Conservation (phyloP, 2,888 invertebrate genomes). For the Brachycybe producta region DNA sequence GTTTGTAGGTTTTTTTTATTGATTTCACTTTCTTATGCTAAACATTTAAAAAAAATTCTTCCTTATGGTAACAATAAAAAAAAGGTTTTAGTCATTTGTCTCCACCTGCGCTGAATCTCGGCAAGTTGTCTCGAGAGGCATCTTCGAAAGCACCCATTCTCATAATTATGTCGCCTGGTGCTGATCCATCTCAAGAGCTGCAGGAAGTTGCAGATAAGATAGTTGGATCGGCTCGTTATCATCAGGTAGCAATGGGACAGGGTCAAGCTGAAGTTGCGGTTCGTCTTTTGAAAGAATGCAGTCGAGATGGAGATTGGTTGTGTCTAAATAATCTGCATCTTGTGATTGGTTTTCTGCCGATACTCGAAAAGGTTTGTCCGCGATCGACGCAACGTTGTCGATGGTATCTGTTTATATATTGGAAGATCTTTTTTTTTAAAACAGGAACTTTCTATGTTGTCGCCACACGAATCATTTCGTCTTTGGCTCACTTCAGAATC, state of each 20-base stretch:
- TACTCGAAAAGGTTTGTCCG: slow-evolving; percentile 46
- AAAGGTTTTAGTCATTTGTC: slow-evolving; percentile 43
- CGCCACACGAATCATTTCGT: slow-evolving; percentile 46
- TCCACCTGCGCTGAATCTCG: slow-evolving; percentile 45
- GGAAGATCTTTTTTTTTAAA: slow-evolving; percentile 19
- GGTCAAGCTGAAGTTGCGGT: slow-evolving; percentile 56
- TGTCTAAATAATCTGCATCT: slow-evolving; percentile 70
- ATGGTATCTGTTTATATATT: slow-evolving; percentile 2
- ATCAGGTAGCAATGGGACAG: slow-evolving; percentile 63
- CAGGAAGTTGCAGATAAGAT: slow-evolving; percentile 46
- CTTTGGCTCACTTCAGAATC: slow-evolving; percentile 81
- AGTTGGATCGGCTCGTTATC: slow-evolving; percentile 40
- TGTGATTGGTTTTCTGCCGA: slow-evolving; percentile 53
- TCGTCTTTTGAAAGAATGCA: slow-evolving; percentile 44
- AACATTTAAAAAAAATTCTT: no score
- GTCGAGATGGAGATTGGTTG: slow-evolving; percentile 56
- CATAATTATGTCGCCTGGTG: slow-evolving; percentile 72
- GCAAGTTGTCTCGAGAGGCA: slow-evolving; percentile 45
- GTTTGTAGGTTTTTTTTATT: no score
- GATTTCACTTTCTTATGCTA: no score
- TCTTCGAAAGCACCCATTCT: slow-evolving; percentile 55
- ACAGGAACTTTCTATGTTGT: slow-evolving; percentile 42
- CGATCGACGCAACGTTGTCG: slow-evolving; percentile 3
- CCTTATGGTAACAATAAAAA: no score
- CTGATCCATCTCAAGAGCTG: slow-evolving; percentile 77